These are phyloP conservation scores for Spongilla lacustris DNA, from an alignment of 37 sponge, comb jelly and placozoan genomes.

Conservation along the genomic window DNA sequence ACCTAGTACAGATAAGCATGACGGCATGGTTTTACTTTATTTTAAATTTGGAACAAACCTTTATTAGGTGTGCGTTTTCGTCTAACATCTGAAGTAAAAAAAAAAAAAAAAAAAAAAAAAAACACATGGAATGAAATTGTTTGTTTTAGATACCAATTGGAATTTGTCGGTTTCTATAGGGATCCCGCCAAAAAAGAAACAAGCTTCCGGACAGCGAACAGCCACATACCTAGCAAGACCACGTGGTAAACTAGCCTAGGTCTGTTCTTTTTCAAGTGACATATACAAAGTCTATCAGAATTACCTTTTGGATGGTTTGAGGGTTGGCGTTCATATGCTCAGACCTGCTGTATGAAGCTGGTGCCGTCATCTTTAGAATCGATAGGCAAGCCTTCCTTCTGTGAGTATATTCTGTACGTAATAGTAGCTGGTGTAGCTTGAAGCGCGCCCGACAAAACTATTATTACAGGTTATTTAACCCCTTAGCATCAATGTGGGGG, in stretches of 20 bases:
- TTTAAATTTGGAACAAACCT: conserved; percentile 28
- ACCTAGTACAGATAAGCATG: conserved; percentile 27
- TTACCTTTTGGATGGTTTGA: neutral
- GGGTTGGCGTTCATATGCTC: neutral
- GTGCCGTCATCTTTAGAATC: neutral
- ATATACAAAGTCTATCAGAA: neutral
- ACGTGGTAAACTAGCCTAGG: neutral
- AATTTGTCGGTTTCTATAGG: neutral
- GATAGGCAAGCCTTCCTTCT: neutral
- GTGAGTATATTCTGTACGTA: neutral
- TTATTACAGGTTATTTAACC: neutral
- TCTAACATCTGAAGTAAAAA: conserved; percentile 57
- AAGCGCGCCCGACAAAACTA: neutral
- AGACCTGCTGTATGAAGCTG: neutral
- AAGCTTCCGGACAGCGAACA: neutral
- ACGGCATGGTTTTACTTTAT: conserved; percentile 8
- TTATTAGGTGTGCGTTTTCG: conserved; percentile 77
- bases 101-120: neutral
- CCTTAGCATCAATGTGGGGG: conserved; percentile 2
- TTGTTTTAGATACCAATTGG: neutral
- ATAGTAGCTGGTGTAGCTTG: too few species aligned
- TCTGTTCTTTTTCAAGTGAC: neutral
- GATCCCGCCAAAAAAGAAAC: neutral
- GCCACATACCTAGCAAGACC: neutral
- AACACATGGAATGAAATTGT: neutral